Conservation (phyloP, 2,113 vertebrate species). For the Octodon degus region DNA sequence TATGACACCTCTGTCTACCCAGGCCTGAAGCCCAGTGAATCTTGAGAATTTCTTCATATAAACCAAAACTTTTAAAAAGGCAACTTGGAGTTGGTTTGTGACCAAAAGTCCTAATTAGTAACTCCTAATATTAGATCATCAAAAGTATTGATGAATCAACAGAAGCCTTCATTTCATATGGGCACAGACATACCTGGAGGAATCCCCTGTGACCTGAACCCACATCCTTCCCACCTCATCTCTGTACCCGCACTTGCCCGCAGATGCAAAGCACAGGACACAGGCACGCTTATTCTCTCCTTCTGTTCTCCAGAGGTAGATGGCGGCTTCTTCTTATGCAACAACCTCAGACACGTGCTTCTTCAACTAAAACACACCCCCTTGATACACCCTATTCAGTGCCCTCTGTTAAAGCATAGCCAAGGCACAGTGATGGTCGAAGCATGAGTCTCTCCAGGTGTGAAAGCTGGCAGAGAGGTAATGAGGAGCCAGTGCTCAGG, state of each 20-base stretch:
- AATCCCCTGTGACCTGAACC: neutral
- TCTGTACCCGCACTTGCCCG: neutral
- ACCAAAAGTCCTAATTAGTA: neutral
- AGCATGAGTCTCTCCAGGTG: neutral
- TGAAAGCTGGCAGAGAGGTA: neutral
- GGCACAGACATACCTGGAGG: neutral
- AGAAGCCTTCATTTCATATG: neutral
- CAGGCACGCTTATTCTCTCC: neutral
- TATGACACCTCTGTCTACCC: slow-evolving; percentile 7
- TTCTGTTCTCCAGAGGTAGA: neutral
- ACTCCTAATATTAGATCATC: neutral
- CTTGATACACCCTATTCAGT: neutral
- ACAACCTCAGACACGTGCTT: neutral
- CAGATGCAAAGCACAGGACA: neutral
- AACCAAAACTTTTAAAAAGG: slow-evolving; percentile 9
- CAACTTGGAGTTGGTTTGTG: neutral
- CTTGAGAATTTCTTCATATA: neutral
- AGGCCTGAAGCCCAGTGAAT: neutral
- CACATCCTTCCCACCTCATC: neutral
- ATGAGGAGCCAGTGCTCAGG: neutral
- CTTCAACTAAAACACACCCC: neutral
- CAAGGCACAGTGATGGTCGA: neutral
- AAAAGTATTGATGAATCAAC: neutral
- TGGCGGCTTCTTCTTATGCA: neutral
- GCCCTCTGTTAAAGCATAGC: neutral